Conservation (phyloP, 1,140 invertebrate genomes). For the Dreissena polymorpha region DNA sequence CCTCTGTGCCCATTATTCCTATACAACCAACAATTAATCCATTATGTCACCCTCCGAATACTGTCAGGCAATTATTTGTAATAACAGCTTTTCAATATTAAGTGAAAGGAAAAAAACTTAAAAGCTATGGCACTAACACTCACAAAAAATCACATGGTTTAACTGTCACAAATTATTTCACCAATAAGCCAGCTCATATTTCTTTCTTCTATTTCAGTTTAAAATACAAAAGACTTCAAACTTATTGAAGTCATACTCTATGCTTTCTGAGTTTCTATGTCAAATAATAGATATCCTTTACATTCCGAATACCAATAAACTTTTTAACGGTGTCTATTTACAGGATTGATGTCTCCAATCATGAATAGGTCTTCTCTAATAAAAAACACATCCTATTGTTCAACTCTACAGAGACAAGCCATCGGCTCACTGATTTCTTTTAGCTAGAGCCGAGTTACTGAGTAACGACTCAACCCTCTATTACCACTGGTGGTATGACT, state of each 20-base stretch:
- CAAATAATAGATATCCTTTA: too few relatives aligned
- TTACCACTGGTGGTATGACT: too few relatives aligned
- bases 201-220: background rate
- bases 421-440: background rate
- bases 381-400: conserved; percentile 10
- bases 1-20: conserved; percentile 52
- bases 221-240: background rate
- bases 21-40: background rate
- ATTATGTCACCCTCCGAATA: too few relatives aligned
- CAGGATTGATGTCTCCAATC: background rate
- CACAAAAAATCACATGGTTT: too few relatives aligned
- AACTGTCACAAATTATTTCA: too few relatives aligned
- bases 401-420: background rate
- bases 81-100: too few relatives aligned
- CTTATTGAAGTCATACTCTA: background rate
- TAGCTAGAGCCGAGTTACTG: too few relatives aligned
- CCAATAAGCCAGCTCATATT: too few relatives aligned
- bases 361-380: conserved; percentile 1
- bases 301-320: background rate
- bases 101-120: background rate
- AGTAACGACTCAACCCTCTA: too few relatives aligned
- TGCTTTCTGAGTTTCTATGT: background rate
- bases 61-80: too few relatives aligned
- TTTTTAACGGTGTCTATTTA: conserved; percentile 12
- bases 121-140: background rate